Evolutionary conservation across 2,888 invertebrate genomes (phyloP).

Genomic region (Sminthurinus aureus): DNA sequence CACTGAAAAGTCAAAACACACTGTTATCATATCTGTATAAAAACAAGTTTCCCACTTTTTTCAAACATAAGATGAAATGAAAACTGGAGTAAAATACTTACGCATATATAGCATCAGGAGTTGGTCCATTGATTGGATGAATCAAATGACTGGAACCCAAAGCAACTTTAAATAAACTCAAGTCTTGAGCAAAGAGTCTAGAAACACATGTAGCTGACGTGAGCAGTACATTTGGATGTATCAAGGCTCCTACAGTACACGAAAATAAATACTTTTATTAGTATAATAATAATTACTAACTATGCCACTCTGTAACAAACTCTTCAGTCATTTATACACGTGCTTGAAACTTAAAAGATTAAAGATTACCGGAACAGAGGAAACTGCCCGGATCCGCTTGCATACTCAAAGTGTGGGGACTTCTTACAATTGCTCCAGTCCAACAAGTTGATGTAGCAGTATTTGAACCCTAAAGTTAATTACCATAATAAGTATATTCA

Average conservation of each 20-base stretch:
- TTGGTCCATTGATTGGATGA: slow-evolving; percentile 42
- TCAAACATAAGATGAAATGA: too few relatives aligned
- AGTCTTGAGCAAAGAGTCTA: slow-evolving; percentile 52
- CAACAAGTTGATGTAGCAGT: slow-evolving; percentile 48
- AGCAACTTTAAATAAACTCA: slow-evolving; percentile 51
- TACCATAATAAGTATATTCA: not conserved
- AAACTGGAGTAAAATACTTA: too few relatives aligned
- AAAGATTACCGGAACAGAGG: slow-evolving; percentile 49
- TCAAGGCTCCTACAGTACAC: slow-evolving; percentile 28
- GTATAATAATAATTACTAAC: too few relatives aligned
- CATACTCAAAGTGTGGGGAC: slow-evolving; percentile 40
- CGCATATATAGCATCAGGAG: slow-evolving; percentile 44
- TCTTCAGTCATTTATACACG: too few relatives aligned
- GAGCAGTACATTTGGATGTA: slow-evolving; percentile 45
- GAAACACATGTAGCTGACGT: slow-evolving; percentile 57
- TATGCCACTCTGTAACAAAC: too few relatives aligned
- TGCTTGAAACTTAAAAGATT: too few relatives aligned
- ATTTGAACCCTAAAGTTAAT: slow-evolving; percentile 8
- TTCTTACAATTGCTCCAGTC: slow-evolving; percentile 55
- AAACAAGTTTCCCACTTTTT: too few relatives aligned
- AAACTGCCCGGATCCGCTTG: slow-evolving; percentile 55
- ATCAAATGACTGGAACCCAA: slow-evolving; percentile 45
- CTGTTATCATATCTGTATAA: too few relatives aligned
- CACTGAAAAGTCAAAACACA: slow-evolving; percentile 36
- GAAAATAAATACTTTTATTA: not conserved